Evolutionary conservation across 2,797 vertebrate species (phyloP), one percentile per base, ranked within the genome.

Genomic region (Sebastes reedi): DNA sequence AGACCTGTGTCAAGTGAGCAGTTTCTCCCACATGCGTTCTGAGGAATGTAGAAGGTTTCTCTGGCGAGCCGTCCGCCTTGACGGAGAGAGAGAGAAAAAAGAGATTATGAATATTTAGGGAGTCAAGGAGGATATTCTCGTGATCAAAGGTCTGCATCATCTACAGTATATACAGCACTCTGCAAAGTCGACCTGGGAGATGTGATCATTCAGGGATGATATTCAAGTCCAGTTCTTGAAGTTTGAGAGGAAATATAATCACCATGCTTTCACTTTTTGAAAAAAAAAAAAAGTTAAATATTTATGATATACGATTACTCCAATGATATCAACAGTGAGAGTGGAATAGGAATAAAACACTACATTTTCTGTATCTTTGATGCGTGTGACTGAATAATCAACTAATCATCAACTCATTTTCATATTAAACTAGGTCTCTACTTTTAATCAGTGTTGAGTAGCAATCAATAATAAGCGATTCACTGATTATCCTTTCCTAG

Each of bases 11-110:
- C 93, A 14, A 94, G 87, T 7, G 97, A 97, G 96, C 97, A 99
- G 97, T 97, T 98, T 92, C 90, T 95, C 95, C 96, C 97, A 96
- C 97, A 98, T 81, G 97, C 95, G 88, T 97, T 97, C 94, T 97
- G 97, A 81, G 97, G 97, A 92, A 99, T 97, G 96, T 98, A 97
- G 96, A 99, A 99, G 93, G 95, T 97, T 94, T 99, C 98, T 96
- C 96, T 97, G 95, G 97, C 96, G 78, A 97, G 95, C 30, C 96
- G 95, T 89, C 97, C 98, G 89, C 97, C 98, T 99, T 95, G 92
- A 91, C 81, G 54, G 29, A 20, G 91, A 91, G 84, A 94, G 8
- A 94, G 91, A 83, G 69, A 46, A 73, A 67, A 70, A 52, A 61
- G 64, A 79, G 69, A n/a, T 59, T 5, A 82, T 92, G 61, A 88